phyloP scores from a whole-genome alignment of 2,113 vertebrate species.

The Astatotilapia flaviijosephi region DNA sequence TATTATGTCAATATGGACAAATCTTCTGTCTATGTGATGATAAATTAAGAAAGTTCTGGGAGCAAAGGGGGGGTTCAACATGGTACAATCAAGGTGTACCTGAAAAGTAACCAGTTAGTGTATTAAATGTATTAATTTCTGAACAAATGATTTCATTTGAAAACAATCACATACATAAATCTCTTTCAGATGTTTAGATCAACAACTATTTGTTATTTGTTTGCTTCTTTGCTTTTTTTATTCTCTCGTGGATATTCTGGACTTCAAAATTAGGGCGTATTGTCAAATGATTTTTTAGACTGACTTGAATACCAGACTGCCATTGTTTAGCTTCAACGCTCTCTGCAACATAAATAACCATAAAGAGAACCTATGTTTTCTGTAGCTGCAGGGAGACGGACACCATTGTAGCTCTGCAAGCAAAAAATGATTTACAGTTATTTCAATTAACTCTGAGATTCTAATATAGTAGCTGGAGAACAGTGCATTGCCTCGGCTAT shows the following conservation, averaged over 20 bases:
- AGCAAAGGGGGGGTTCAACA: not conserved
- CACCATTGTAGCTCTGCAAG: not conserved
- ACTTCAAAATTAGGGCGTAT: not conserved
- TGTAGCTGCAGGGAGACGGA: not conserved
- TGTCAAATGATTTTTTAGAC: not conserved
- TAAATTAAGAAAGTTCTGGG: not conserved
- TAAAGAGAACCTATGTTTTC: not conserved
- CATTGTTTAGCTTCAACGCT: not conserved
- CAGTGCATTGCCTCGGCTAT: conserved; percentile 8
- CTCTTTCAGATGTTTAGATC: not conserved
- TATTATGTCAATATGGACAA: not conserved
- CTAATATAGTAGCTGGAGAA: conserved; percentile 16
- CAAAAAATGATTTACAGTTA: conserved; percentile 42
- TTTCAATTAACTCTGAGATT: conserved; percentile 45
- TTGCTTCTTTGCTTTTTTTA: not conserved
- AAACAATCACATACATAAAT: not conserved
- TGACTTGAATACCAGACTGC: not conserved
- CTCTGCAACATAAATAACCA: not conserved
- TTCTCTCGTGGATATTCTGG: not conserved
- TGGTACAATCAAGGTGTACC: not conserved
- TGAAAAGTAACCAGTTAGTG: not conserved
- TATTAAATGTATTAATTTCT: not conserved
- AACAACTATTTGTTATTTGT: not conserved
- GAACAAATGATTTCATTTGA: not conserved
- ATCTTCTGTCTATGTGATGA: not conserved